phyloP scores from a whole-genome alignment of 2,113 vertebrate species.

The Irena cyanogastra region DNA sequence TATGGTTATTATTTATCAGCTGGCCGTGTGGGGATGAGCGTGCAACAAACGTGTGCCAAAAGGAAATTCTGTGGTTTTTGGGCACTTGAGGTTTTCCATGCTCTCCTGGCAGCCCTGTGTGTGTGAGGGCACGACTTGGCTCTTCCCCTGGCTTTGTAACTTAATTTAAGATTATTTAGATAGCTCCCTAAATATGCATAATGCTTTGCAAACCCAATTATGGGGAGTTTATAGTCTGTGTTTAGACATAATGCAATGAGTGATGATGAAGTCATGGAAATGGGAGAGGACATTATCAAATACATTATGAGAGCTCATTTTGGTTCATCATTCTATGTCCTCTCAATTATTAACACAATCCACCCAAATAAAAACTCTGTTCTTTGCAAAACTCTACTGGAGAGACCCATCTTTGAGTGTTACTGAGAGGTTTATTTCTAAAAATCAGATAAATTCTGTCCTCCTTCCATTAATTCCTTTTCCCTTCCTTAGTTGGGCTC shows the following conservation, averaged over 20 bases:
- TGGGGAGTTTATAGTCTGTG: neutral
- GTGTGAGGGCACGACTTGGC: neutral
- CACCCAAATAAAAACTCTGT: neutral
- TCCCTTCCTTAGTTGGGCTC: neutral
- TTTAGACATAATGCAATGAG: slow-evolving; percentile 42
- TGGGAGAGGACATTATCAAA: neutral
- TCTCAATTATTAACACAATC: neutral
- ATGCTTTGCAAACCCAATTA: slow-evolving; percentile 43
- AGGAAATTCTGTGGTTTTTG: neutral
- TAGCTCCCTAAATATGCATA: slow-evolving; percentile 24
- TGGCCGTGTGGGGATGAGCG: too few species aligned
- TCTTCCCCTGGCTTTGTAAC: neutral
- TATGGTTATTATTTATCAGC: neutral
- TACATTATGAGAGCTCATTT: neutral
- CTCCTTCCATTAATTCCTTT: neutral
- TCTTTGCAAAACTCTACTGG: neutral
- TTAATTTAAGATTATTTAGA: slow-evolving; percentile 35
- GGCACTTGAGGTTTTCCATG: neutral
- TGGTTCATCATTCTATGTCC: neutral
- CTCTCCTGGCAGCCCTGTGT: neutral
- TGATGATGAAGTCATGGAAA: slow-evolving; percentile 27
- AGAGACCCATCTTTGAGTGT: neutral
- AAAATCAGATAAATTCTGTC: neutral
- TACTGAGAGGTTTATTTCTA: neutral
- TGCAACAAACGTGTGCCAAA: neutral